Evolutionary conservation across 2,888 invertebrate genomes (phyloP), one percentile per base, ranked within the genome.

Genomic region (Callyntrura sp.): DNA sequence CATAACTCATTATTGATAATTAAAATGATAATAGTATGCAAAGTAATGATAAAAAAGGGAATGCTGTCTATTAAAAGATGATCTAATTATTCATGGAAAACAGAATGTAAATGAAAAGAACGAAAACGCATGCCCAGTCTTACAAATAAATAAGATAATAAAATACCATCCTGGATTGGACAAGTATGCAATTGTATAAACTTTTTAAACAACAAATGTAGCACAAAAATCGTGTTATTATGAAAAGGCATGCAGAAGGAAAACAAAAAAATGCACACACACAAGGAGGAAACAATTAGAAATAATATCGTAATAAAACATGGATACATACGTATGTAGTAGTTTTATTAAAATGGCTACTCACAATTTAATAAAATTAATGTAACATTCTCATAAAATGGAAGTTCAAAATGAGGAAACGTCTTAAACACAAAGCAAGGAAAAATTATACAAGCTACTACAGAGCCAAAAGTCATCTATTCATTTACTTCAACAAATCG

Each of bases 271-370:
- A 55, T 3, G 8, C 14, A 3, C 17, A 14, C 14, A n/a, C 1
- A 14, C 14, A n/a, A 55, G 8, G 2, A n/a, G 4, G 17, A 55
- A 2, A n/a, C 8, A 55, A 14, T 55, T n/a, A n/a, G n/a, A n/a
- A 35, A 35, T 6, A 35, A 6, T 6, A 35, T 35, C 12, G 35
- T 55, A 1, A 3, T 8, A 55, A 55, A n/a, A n/a, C 55, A 55
- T 51, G 9, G 17, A 55, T n/a, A 14, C 55, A n/a, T 51, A 8
- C 8, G 12, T 51, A 51, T n/a, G 55, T 55, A 14, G 17, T 57
- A 8, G 25, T 28, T 79, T 79, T 79, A 79, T 57, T 79, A 79
- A 79, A 79, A 79, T 79, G 28, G 55, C 79, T 79, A 79, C 51
- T 79, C 57, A 79, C 79, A 79, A 79, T 78, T n/a, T 55, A 17